These are phyloP conservation scores for Eriocheir sinensis DNA, from an alignment of 1,140 invertebrate genomes.

Conservation along the genomic window DNA sequence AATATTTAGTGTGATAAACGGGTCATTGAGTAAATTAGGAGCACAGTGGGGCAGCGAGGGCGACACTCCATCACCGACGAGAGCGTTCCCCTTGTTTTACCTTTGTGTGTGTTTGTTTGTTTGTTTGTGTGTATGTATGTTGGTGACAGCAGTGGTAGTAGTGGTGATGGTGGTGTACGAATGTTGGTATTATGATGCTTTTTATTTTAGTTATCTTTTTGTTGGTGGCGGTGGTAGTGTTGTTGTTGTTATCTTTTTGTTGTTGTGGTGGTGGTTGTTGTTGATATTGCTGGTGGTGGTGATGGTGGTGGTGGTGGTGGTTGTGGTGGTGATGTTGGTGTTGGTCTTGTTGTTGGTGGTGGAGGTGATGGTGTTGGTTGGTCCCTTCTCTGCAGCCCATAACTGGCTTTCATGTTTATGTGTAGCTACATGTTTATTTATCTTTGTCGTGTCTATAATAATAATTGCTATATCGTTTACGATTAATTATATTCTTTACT, in stretches of 20 bases:
- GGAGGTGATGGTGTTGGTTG: too few relatives aligned
- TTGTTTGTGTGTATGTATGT: constrained; percentile 31
- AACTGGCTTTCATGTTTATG: neutral
- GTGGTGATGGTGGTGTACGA: too few relatives aligned
- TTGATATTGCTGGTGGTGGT: neutral
- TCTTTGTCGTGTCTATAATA: too few relatives aligned
- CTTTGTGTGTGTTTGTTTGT: constrained; percentile 25
- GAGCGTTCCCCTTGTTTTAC: neutral
- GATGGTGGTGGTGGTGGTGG: too few relatives aligned
- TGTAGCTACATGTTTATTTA: too few relatives aligned
- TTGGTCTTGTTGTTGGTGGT: too few relatives aligned
- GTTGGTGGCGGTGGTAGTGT: neutral
- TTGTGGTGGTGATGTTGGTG: too few relatives aligned
- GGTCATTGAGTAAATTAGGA: constrained; percentile 55
- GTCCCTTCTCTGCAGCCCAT: neutral
- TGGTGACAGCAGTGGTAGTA: too few relatives aligned
- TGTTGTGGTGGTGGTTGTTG: neutral
- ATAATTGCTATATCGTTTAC: too few relatives aligned
- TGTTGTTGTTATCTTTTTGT: neutral
- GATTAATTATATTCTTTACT: too few relatives aligned
- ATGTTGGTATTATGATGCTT: too few relatives aligned
- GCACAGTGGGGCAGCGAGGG: neutral
- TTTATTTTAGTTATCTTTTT: too few relatives aligned
- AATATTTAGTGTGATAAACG: constrained; percentile 53
- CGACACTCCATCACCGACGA: neutral